Evolutionary conservation across 2,797 vertebrate species (phyloP).

Genomic region (Tadarida brasiliensis): DNA sequence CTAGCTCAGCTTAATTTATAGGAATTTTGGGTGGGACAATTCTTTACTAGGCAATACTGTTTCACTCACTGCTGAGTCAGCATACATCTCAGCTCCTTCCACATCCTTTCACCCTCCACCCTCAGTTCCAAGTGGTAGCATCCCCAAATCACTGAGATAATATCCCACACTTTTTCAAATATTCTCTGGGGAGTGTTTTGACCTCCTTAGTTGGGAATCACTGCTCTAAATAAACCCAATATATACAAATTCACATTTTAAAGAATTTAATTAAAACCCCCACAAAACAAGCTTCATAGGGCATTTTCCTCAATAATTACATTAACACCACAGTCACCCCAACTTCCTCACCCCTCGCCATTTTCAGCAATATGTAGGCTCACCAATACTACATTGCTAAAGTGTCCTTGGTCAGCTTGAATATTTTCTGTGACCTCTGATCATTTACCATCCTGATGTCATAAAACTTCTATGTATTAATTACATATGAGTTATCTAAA

Average conservation of each 20-base stretch:
- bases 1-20: background rate
- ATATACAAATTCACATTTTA: background rate
- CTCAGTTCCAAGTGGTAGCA: background rate
- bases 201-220: background rate
- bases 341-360: fast-evolving
- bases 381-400: background rate
- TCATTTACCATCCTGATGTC: background rate
- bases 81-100: background rate
- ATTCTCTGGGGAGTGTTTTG: background rate
- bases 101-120: background rate
- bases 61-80: background rate
- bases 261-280: constrained; percentile 3
- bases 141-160: background rate
- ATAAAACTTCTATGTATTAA: constrained; percentile 19
- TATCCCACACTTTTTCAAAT: background rate
- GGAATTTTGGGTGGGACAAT: background rate
- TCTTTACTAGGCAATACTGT: background rate
- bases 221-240: background rate
- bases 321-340: background rate
- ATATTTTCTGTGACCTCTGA: background rate
- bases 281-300: background rate
- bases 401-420: background rate
- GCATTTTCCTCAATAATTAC: background rate
- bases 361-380: background rate
- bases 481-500: constrained; percentile 31